Evolutionary conservation across 2,113 vertebrate species (phyloP).

Genomic region (Scolopax mira): DNA sequence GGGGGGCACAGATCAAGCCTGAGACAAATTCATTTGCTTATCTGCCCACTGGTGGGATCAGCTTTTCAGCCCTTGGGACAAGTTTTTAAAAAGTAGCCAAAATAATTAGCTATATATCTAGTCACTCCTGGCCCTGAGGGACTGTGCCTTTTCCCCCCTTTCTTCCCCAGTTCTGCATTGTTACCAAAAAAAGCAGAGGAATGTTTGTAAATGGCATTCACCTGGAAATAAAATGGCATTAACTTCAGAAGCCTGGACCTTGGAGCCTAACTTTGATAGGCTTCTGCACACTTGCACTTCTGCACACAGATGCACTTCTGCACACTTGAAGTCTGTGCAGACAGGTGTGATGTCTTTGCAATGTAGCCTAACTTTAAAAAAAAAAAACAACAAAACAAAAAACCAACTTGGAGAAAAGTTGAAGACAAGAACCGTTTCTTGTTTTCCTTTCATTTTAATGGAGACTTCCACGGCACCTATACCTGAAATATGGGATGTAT

Average conservation of each 20-base stretch:
- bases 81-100: conserved; percentile 3
- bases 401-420: neutral
- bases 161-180: neutral
- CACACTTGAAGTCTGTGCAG: neutral
- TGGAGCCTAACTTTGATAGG: neutral
- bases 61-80: neutral
- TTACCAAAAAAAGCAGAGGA: neutral
- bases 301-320: too few species aligned
- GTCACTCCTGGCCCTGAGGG: neutral
- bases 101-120: conserved; percentile 13
- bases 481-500: neutral
- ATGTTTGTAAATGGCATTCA: neutral
- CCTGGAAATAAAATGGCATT: neutral
- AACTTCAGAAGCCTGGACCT: neutral
- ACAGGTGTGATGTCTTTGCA: neutral
- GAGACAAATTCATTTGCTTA: conserved; percentile 14
- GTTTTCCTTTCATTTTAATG: neutral
- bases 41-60: neutral
- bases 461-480: neutral
- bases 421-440: neutral
- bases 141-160: neutral
- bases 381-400: neutral
- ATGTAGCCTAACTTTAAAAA: neutral
- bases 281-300: too few species aligned
- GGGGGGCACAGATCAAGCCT: neutral